A percentile compares a stretch with the other conserved stretches of the same genome.
These are phyloP conservation scores for Anoplophora glabripennis DNA, from an alignment of 1,140 invertebrate genomes.

Conservation along the genomic window DNA sequence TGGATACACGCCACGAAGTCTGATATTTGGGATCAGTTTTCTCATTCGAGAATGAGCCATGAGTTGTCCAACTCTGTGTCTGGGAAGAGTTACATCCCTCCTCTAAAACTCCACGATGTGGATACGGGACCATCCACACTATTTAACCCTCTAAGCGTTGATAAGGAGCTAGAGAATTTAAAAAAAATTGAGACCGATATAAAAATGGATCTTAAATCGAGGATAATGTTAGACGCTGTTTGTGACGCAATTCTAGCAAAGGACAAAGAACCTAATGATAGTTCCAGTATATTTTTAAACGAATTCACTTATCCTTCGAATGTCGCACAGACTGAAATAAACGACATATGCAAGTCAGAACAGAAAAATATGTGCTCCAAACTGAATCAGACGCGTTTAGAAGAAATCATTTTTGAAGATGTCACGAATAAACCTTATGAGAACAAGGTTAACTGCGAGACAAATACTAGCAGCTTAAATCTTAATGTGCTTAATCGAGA, in stretches of 20 bases:
- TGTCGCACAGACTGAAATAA: too few species aligned
- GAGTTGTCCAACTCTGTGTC: not conserved
- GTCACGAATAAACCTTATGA: too few species aligned
- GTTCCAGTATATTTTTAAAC: not conserved
- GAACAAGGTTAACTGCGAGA: too few species aligned
- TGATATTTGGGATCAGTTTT: constrained; percentile 6
- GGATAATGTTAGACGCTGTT: constrained; percentile 7
- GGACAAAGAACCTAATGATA: not conserved
- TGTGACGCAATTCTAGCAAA: constrained; percentile 8
- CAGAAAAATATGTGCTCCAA: too few species aligned
- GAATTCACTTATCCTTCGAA: not conserved
- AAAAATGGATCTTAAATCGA: constrained; percentile 5
- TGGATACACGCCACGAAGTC: not conserved
- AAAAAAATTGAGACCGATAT: not conserved
- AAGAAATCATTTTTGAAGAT: too few species aligned
- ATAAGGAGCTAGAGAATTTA: constrained; percentile 3
- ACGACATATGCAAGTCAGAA: too few species aligned
- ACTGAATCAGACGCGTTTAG: too few species aligned
- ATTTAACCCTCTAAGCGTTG: constrained; percentile 1
- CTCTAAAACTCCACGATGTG: not conserved
- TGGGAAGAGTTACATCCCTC: not conserved
- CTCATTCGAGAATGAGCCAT: not conserved
- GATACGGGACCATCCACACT: not conserved
- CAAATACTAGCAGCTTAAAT: too few species aligned
- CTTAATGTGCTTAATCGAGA: too few species aligned